Percentiles rank a stretch among this genome's conserved stretches.
These are phyloP conservation scores for Nipponia nippon DNA, from an alignment of 2,113 vertebrate species.

Conservation along the genomic window DNA sequence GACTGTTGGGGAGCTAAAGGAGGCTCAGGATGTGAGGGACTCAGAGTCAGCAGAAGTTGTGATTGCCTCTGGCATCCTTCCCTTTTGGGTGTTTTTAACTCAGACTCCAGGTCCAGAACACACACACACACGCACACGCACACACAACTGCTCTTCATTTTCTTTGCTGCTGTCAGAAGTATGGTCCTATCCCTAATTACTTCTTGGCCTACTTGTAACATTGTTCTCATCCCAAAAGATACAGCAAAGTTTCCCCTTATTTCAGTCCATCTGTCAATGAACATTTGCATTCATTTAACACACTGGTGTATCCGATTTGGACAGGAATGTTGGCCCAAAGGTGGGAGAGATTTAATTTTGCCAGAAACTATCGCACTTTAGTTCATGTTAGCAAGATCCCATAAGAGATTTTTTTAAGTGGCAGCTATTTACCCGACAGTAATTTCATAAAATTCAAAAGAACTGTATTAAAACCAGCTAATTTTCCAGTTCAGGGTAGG, in stretches of 20 bases:
- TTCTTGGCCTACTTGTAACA: background rate
- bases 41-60: background rate
- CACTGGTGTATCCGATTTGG: background rate
- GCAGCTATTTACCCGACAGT: background rate
- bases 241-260: background rate
- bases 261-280: background rate
- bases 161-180: background rate
- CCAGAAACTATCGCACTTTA: background rate
- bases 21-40: background rate
- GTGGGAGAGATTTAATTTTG: background rate
- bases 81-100: background rate
- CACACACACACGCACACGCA: background rate
- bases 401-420: background rate
- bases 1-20: background rate
- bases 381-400: background rate
- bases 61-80: background rate
- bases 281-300: background rate
- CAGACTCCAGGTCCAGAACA: background rate
- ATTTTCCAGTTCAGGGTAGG: background rate
- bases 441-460: slow-evolving; percentile 1
- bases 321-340: background rate
- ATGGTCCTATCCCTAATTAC: background rate
- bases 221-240: background rate
- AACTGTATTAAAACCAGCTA: slow-evolving; percentile 17
- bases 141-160: background rate